Evolutionary conservation across 2,113 vertebrate genomes (phyloP).

Genomic region (Burhinus bistriatus): DNA sequence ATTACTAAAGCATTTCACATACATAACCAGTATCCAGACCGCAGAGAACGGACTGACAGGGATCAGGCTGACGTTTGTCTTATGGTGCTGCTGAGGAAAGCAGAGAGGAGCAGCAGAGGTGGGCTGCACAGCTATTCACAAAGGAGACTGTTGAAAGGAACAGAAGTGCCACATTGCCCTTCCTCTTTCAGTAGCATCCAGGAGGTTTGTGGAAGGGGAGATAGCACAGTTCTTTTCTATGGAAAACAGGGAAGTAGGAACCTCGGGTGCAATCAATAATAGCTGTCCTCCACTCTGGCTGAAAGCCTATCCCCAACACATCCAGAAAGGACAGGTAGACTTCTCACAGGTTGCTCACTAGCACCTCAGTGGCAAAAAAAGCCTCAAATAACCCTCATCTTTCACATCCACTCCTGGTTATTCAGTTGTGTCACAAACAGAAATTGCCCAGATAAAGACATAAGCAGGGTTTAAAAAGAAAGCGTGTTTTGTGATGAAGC

Average conservation of each 20-base stretch:
- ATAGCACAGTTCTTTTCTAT: neutral
- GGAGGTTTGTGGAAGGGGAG: neutral
- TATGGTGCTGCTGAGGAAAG: neutral
- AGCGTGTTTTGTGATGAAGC: neutral
- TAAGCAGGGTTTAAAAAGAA: neutral
- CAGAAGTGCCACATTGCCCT: neutral
- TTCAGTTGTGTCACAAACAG: neutral
- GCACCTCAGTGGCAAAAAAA: neutral
- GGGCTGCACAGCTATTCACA: neutral
- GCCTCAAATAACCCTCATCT: neutral
- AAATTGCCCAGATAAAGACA: neutral
- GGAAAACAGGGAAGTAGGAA: neutral
- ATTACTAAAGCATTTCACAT: conserved; percentile 24
- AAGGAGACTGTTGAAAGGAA: neutral
- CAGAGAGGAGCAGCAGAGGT: neutral
- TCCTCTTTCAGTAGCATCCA: neutral
- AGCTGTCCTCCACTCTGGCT: neutral
- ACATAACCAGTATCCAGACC: neutral
- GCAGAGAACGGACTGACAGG: neutral
- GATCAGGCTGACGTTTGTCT: neutral
- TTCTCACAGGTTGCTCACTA: neutral
- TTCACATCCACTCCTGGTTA: neutral
- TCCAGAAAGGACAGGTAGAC: neutral
- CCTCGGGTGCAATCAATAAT: neutral
- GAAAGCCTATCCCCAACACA: neutral